phyloP scores from a whole-genome alignment of 2,888 invertebrate species.

The Dilophus febrilis region DNA sequence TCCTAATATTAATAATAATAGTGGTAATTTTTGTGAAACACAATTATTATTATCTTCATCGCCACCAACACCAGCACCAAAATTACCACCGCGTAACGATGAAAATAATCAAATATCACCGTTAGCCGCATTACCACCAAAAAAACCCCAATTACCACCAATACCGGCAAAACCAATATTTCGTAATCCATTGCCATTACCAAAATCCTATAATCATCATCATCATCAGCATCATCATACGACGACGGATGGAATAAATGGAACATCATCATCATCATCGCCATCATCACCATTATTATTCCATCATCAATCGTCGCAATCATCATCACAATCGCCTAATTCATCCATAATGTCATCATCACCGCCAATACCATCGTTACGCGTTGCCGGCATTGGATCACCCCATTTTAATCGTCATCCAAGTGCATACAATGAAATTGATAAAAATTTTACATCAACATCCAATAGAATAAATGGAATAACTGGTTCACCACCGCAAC shows the following conservation, averaged over 20 bases:
- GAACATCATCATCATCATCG: slow-evolving; percentile 17
- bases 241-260: slow-evolving; percentile 17
- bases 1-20: no score
- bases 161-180: slow-evolving; percentile 32
- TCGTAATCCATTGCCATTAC: slow-evolving; percentile 38
- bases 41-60: no score
- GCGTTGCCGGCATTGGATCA: slow-evolving; percentile 44
- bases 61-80: slow-evolving; percentile 22
- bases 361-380: slow-evolving; percentile 17
- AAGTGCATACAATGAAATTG: slow-evolving; percentile 40
- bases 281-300: background rate
- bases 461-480: slow-evolving; percentile 14
- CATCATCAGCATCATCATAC: no score
- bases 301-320: slow-evolving; percentile 30
- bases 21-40: no score
- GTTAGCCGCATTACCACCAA: slow-evolving; percentile 42
- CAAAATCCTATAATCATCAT: slow-evolving; percentile 35
- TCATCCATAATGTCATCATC: no score
- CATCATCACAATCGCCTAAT: slow-evolving; percentile 16
- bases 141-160: slow-evolving; percentile 56
- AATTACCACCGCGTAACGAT: slow-evolving; percentile 12
- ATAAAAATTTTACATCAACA: slow-evolving; percentile 28
- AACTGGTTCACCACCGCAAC: slow-evolving; percentile 11
- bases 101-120: slow-evolving; percentile 22
- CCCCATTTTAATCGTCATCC: slow-evolving; percentile 43